Conservation (phyloP, 2,797 vertebrate species). For the Tachyglossus aculeatus region DNA sequence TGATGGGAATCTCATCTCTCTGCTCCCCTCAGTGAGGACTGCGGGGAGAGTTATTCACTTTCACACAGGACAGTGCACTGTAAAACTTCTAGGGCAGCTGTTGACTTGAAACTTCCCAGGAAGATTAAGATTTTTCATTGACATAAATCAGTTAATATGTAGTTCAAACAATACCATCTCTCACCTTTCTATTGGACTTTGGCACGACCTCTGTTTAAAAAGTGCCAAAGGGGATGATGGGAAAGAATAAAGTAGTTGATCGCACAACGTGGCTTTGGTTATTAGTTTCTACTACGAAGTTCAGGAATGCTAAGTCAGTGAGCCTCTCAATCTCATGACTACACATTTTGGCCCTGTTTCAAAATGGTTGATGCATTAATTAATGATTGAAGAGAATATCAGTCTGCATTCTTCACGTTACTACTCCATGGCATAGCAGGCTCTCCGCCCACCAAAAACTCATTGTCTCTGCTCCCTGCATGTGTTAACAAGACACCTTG, state of each 20-base stretch:
- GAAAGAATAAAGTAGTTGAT: constrained; percentile 4
- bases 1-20: too few relatives aligned
- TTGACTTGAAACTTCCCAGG: too few relatives aligned
- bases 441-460: constrained; percentile 31
- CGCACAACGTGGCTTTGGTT: constrained; percentile 22
- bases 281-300: constrained; percentile 21
- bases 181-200: neutral
- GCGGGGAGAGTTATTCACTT: too few relatives aligned
- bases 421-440: constrained; percentile 41
- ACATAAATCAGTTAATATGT: too few relatives aligned
- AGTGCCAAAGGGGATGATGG: neutral
- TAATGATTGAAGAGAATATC: constrained; percentile 20
- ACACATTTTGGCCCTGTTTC: constrained; percentile 41
- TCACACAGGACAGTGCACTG: too few relatives aligned
- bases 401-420: constrained; percentile 29
- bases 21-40: too few relatives aligned
- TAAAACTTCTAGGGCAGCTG: too few relatives aligned
- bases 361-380: constrained; percentile 18
- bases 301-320: constrained; percentile 23
- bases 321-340: constrained; percentile 51
- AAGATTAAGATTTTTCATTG: too few relatives aligned
- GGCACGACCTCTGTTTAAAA: constrained; percentile 10
- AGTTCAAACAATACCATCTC: too few relatives aligned
- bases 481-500: neutral
- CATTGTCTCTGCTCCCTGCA: constrained; percentile 1